Base-by-base conservation (phyloP, 2,797 vertebrate genomes). In the Darevskia nairensis region DNA sequence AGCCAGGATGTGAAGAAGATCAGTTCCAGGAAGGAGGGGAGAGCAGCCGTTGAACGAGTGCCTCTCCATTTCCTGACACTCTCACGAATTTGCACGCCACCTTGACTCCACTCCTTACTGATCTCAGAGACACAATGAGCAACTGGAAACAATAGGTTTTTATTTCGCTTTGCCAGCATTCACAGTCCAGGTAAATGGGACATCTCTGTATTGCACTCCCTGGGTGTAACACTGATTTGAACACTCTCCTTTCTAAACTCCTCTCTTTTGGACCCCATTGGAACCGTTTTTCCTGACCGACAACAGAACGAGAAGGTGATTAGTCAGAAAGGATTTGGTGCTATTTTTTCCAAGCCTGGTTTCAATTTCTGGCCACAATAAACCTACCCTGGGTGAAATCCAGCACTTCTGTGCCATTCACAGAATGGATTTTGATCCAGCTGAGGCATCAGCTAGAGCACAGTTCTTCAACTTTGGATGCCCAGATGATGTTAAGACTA, bases 1-100 rank as follows among this genome's bases (percentile, higher is more conserved):
- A 88, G 90, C 85, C 88, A 92, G 89, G 76, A 85, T 78, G 85
- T 93, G 2, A 91, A 92, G 72, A 46, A 91, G 91, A 55, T 91
- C 32, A 83, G 55, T 77, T 72, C 17, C 66, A 71, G 85, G 85
- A 89, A 82, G 74, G 50, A 68, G 29, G 10, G 68, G 83, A 82
- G 74, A 76, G 41, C 80, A 89, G 55, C 84, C 41, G 74, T 61
- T 23, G 92, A 61, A 86, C 0, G 10, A 0, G 6, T 39, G 87
- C 87, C 90, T 46, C 66, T 92, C 77, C 0, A 74, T 76, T 93
- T 92, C 89, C 69, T 3, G 89, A 90, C 92, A 92, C 91, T 91
- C 90, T 92, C 91, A 39, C 64, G 46, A 84, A 66, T 50, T 84
- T 66, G 44, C 32, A n/a, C 85, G 55, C 27, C 87, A 83, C 85